A percentile compares a stretch with the other conserved stretches of the same genome.
These are phyloP conservation scores for Gymnothorax javanicus DNA, from an alignment of 2,797 vertebrate species.

Conservation along the genomic window DNA sequence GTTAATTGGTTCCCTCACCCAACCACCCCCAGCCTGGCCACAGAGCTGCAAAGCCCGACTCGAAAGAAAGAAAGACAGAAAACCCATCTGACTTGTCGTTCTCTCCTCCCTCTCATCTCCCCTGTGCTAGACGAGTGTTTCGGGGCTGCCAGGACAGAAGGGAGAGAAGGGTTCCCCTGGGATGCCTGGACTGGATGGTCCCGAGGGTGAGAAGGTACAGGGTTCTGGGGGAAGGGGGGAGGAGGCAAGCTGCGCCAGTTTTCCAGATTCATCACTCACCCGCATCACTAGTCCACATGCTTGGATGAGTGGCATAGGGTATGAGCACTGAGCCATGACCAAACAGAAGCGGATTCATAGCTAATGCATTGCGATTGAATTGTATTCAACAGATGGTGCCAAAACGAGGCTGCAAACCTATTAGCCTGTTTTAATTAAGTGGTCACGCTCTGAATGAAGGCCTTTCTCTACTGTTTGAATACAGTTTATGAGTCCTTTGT, in stretches of 20 bases:
- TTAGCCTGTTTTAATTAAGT: not conserved
- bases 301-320: too few relatives aligned
- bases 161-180: conserved; percentile 76
- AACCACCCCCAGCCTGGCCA: not conserved
- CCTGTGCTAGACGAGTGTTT: conserved; percentile 71
- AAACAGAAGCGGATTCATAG: too few relatives aligned
- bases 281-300: too few relatives aligned
- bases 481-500: not conserved
- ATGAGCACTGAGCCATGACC: too few relatives aligned
- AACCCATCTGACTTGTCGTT: not conserved
- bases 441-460: not conserved
- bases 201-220: conserved; percentile 70
- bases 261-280: not conserved
- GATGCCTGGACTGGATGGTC: conserved; percentile 63
- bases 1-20: not conserved
- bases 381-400: conserved; percentile 13
- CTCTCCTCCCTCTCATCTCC: not conserved
- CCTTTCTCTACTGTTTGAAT: not conserved
- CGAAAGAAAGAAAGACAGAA: not conserved
- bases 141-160: conserved; percentile 76
- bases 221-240: not conserved
- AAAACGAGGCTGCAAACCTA: not conserved
- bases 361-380: too few relatives aligned
- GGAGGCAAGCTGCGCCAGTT: too few relatives aligned
- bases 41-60: not conserved